Conservation (phyloP, 2,888 invertebrate genomes). For the Melanostoma mellinum region DNA sequence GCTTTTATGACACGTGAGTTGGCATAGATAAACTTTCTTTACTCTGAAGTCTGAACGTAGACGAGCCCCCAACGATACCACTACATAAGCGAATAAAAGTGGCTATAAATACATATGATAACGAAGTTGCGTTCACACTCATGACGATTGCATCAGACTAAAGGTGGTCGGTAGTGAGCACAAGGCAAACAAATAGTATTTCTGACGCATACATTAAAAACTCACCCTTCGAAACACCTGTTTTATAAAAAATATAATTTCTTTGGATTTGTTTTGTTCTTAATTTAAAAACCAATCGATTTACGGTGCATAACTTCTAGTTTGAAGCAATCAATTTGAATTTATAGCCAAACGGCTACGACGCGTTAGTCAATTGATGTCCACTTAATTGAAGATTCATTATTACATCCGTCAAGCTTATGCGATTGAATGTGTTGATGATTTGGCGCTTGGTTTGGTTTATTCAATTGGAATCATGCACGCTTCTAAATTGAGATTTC, state of each 20-base stretch:
- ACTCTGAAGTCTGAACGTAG: neutral
- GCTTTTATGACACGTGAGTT: conserved; percentile 20
- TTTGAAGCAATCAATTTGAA: conserved; percentile 4
- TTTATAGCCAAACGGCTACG: neutral
- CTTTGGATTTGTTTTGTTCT: neutral
- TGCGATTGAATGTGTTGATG: conserved; percentile 44
- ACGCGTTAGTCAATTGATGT: conserved; percentile 14
- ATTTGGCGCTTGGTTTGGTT: conserved; percentile 55
- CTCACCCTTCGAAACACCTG: no score
- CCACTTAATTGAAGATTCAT: conserved; percentile 54
- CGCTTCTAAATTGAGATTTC: conserved; percentile 64
- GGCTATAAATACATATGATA: neutral
- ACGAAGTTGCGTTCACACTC: conserved; percentile 4
- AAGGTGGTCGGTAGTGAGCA: neutral
- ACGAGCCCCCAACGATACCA: conserved; percentile 18
- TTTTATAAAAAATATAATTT: neutral
- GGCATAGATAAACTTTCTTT: neutral
- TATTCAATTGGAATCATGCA: conserved; percentile 62
- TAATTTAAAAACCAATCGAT: neutral
- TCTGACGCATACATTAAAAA: neutral
- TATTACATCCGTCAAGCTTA: conserved; percentile 31
- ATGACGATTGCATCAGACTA: conserved; percentile 27
- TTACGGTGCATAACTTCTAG: conserved; percentile 7
- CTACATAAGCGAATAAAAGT: neutral
- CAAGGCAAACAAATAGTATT: conserved; percentile 2